Percentiles rank a stretch among this genome's conserved stretches.
Conservation (phyloP, 1,140 invertebrate genomes). For the Drosophila virilis region DNA sequence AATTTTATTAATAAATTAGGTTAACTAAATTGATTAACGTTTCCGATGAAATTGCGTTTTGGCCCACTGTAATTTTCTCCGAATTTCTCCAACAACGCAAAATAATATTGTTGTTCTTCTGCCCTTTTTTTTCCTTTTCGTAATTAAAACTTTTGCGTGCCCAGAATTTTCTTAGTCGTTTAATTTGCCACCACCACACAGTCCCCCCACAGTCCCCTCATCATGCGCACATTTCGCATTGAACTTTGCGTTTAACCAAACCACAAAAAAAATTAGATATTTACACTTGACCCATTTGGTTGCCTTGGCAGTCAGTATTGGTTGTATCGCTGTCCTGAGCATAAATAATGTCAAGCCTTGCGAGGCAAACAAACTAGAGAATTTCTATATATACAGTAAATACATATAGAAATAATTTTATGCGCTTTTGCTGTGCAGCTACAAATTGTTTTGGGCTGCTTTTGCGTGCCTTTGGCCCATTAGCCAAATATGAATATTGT, state of each 20-base stretch:
- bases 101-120: not conserved
- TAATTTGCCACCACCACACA: too few relatives aligned
- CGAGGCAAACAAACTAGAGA: slow-evolving; percentile 35
- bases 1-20: not conserved
- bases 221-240: slow-evolving; percentile 47
- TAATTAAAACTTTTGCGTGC: slow-evolving; percentile 25
- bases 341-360: slow-evolving; percentile 64
- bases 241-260: slow-evolving; percentile 46
- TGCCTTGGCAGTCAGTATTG: slow-evolving; percentile 22
- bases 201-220: too few relatives aligned
- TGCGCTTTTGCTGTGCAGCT: slow-evolving; percentile 20
- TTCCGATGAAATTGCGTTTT: not conserved
- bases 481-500: slow-evolving; percentile 47
- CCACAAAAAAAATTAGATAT: slow-evolving; percentile 41
- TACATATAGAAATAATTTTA: slow-evolving; percentile 11
- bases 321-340: slow-evolving; percentile 1
- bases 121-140: not conserved
- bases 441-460: slow-evolving; percentile 20
- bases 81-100: slow-evolving; percentile 9
- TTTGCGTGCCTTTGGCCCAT: slow-evolving; percentile 58
- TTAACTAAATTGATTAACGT: not conserved
- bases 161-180: not conserved
- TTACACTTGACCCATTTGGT: slow-evolving; percentile 69
- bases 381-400: slow-evolving; percentile 38
- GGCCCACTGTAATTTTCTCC: slow-evolving; percentile 3